These are phyloP conservation scores for Hyposmocoma kahamanoa DNA, from an alignment of 1,140 invertebrate species.

Conservation along the genomic window DNA sequence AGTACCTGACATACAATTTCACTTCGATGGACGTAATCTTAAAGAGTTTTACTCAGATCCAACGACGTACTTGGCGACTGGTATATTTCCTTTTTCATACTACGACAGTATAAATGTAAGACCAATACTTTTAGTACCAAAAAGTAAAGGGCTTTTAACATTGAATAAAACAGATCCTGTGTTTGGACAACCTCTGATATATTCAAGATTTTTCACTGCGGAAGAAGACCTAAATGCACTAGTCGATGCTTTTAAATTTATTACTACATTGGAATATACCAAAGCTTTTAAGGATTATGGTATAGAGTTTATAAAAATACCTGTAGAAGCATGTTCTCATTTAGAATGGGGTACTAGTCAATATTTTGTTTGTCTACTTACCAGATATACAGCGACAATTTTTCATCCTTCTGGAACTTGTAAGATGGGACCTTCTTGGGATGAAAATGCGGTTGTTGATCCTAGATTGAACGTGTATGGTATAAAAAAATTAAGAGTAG, in stretches of 20 bases:
- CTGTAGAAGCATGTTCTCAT: conserved; percentile 77
- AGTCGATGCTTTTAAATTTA: conserved; percentile 75
- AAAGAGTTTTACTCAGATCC: conserved; percentile 34
- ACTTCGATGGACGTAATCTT: conserved; percentile 33
- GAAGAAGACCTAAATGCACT: conserved; percentile 77
- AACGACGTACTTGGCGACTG: conserved; percentile 28
- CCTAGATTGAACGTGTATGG: conserved; percentile 79
- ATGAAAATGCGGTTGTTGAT: conserved; percentile 80
- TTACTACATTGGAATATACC: conserved; percentile 71
- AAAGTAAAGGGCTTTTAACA: conserved; percentile 79
- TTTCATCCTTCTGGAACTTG: conserved; percentile 86
- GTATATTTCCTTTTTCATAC: conserved; percentile 59
- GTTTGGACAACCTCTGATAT: conserved; percentile 82
- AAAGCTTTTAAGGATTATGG: conserved; percentile 73
- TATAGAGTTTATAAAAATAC: conserved; percentile 71
- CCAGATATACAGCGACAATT: conserved; percentile 80
- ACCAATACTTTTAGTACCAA: conserved; percentile 79
- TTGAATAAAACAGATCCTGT: conserved; percentile 78
- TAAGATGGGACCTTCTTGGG: conserved; percentile 83
- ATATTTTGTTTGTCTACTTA: conserved; percentile 82
- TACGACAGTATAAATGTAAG: conserved; percentile 58
- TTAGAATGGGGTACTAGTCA: conserved; percentile 74
- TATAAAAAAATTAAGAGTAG: conserved; percentile 78
- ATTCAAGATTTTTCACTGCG: conserved; percentile 82
- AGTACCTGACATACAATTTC: conserved; percentile 78